A percentile compares a stretch with the other conserved stretches of the same genome.
phyloP scores from a whole-genome alignment of 2,113 vertebrate genomes.

The Strigops habroptila region DNA sequence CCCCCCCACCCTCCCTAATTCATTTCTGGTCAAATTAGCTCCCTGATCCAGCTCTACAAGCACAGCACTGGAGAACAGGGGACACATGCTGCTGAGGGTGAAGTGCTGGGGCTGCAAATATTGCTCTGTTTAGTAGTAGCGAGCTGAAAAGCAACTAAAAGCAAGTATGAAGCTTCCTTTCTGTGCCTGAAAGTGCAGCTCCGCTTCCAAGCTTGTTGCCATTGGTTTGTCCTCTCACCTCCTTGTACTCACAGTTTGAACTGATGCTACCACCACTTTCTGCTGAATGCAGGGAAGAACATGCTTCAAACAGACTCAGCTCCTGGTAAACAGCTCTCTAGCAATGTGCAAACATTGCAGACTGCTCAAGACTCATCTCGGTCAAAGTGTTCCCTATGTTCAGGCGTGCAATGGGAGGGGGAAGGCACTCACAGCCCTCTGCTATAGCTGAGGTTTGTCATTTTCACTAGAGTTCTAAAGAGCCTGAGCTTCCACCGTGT shows the following conservation, averaged over 20 bases:
- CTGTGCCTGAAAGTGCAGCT: neutral
- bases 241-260: neutral
- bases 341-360: neutral
- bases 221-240: neutral
- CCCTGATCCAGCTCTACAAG: neutral
- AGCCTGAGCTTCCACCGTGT: neutral
- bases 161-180: neutral
- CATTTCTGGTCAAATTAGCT: neutral
- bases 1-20: too few relatives aligned
- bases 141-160: neutral
- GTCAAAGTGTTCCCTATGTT: neutral
- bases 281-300: neutral
- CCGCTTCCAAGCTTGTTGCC: neutral
- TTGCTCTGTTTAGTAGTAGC: neutral
- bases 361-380: neutral
- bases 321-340: neutral
- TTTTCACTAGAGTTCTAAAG: neutral
- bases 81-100: neutral
- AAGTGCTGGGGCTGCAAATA: neutral
- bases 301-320: neutral
- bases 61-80: neutral
- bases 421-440: neutral
- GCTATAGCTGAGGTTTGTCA: neutral
- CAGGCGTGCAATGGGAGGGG: neutral
- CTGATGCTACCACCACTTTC: neutral